Evolutionary conservation across 2,113 vertebrate species (phyloP), one percentile per base, ranked within the genome.

Genomic region (Anarhynchus alexandrinus): DNA sequence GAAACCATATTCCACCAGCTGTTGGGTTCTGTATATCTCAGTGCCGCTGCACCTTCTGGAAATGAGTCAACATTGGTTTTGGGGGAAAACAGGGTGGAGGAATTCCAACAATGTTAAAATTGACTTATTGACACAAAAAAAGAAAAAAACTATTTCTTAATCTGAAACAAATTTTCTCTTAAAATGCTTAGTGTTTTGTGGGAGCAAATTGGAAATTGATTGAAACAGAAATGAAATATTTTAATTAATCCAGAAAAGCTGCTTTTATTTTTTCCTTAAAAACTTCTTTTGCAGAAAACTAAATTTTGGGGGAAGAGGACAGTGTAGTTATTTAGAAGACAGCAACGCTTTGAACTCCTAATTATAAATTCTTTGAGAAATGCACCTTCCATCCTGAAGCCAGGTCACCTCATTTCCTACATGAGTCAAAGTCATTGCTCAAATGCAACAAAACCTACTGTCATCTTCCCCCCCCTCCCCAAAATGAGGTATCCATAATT

Each of bases 1-100:
- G 61, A 58, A 92, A 58, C 73, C 43, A 25, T 94, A 76, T 93
- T 96, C 70, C 5, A 71, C 80, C 90, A 92, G 86, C 76, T 94
- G 91, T 30, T 84, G 62, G 36, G 23, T 70, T 80, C 87, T 85
- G 34, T 26, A 16, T 51, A 29, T 89, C 49, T 79, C 30, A 17
- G 38, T 65, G 77, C 70, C 94, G 45, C 73, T 91, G 73, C 30
- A 61, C 36, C 40, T 95, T 85, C 61, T 96, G 78, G 52, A 93
- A 94, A 70, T 8, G 11, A 89, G 10, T 82, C 59, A 89, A 19
- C 17, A 78, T 88, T 85, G 12, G 36, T 88, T 74, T 38, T 0
- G 12, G 72, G 20, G 12, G 22, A 25, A 84, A 95, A 74, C 4
- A 43, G 70, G 30, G 52, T 52, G 64, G 42, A 92, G 36, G 34